Conservation (phyloP, 2,888 invertebrate species). For the Limenitis camilla region DNA sequence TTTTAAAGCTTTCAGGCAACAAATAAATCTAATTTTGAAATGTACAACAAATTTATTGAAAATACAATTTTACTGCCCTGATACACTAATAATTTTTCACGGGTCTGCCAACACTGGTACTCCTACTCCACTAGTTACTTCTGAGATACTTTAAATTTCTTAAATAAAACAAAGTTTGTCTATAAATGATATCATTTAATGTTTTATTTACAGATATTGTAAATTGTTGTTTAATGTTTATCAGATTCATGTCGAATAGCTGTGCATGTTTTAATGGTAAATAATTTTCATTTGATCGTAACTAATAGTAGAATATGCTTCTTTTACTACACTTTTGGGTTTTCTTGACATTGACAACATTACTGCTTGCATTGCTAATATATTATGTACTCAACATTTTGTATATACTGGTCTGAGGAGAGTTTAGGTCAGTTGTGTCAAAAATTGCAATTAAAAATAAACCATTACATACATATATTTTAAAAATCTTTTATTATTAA, state of each 20-base stretch:
- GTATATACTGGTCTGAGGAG: not conserved
- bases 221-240: too few relatives aligned
- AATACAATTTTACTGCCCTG: too few relatives aligned
- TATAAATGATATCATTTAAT: too few relatives aligned
- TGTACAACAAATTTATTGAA: too few relatives aligned
- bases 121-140: too few relatives aligned
- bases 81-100: too few relatives aligned
- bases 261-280: conserved; percentile 51
- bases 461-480: conserved; percentile 8
- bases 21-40: too few relatives aligned
- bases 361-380: conserved; percentile 1
- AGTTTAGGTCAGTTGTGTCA: not conserved
- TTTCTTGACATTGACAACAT: conserved; percentile 38
- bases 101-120: too few relatives aligned
- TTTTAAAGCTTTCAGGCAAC: too few relatives aligned
- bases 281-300: conserved; percentile 59
- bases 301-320: conserved; percentile 65
- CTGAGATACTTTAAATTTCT: too few relatives aligned
- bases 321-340: conserved; percentile 51
- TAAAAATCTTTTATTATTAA: not conserved
- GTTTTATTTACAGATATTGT: too few relatives aligned
- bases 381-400: not conserved
- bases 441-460: conserved; percentile 5
- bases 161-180: too few relatives aligned
- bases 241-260: conserved; percentile 56